These are phyloP conservation scores for Etheostoma perlongum DNA, from an alignment of 2,797 vertebrate species.

Conservation along the genomic window DNA sequence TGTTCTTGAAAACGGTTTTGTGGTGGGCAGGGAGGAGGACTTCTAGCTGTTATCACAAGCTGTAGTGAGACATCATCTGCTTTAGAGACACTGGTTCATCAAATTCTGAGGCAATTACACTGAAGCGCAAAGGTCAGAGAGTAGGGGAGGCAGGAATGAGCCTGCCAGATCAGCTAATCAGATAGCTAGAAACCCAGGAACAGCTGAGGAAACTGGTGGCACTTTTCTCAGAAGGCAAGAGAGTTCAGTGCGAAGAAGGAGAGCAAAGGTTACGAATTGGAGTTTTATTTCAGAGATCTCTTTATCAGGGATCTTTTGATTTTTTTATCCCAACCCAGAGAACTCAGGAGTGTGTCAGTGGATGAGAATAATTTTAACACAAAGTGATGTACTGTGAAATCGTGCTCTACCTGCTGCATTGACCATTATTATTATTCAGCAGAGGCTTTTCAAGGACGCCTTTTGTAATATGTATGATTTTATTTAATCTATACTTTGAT, in stretches of 20 bases:
- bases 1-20: slow-evolving; percentile 57
- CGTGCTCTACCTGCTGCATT: slow-evolving; percentile 22
- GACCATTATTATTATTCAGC: slow-evolving; percentile 35
- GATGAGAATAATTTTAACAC: slow-evolving; percentile 60
- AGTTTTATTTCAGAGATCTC: slow-evolving; percentile 74
- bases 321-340: slow-evolving; percentile 40
- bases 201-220: slow-evolving; percentile 76
- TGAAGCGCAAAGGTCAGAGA: slow-evolving; percentile 73
- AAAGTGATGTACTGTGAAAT: slow-evolving; percentile 34
- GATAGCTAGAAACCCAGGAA: slow-evolving; percentile 61
- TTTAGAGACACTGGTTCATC: slow-evolving; percentile 75
- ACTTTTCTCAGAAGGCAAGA: slow-evolving; percentile 63
- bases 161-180: slow-evolving; percentile 74
- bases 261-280: slow-evolving; percentile 70
- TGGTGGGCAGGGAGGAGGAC: slow-evolving; percentile 45
- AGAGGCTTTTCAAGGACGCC: slow-evolving; percentile 22
- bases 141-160: slow-evolving; percentile 48
- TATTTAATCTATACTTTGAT: slow-evolving; percentile 22
- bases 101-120: slow-evolving; percentile 77
- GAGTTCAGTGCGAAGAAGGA: slow-evolving; percentile 58
- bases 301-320: slow-evolving; percentile 65
- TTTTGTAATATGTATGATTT: slow-evolving; percentile 17
- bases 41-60: slow-evolving; percentile 68
- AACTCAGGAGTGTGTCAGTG: slow-evolving; percentile 35
- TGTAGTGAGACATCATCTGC: slow-evolving; percentile 70